Evolutionary conservation across 2,888 invertebrate species (phyloP).

Genomic region (Helicoverpa assulta): DNA sequence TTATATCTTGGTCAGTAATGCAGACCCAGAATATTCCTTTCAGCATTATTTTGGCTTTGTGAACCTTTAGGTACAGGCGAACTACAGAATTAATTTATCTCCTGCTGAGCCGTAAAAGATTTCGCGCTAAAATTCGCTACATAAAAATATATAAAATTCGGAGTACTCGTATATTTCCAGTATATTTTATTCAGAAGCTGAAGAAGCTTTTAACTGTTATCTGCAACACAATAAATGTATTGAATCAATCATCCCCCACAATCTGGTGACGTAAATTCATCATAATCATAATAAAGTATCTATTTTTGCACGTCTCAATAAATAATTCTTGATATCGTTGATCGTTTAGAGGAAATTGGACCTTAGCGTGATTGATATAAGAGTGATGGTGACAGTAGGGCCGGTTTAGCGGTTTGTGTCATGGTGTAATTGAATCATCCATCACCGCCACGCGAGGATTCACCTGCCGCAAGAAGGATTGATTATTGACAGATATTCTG

Average conservation of each 20-base stretch:
- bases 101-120: too few species aligned
- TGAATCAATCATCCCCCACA: constrained; percentile 56
- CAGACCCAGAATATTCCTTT: neutral
- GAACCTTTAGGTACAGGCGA: neutral
- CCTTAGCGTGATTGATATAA: constrained; percentile 28
- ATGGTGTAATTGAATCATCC: constrained; percentile 68
- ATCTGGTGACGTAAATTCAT: constrained; percentile 60
- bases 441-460: constrained; percentile 61
- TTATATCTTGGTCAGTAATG: neutral
- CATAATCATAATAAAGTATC: constrained; percentile 62
- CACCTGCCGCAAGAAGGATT: constrained; percentile 59
- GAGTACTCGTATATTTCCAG: neutral
- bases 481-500: constrained; percentile 61
- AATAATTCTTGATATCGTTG: constrained; percentile 25
- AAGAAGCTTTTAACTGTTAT: constrained; percentile 44
- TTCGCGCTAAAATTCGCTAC: constrained; percentile 1
- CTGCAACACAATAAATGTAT: constrained; percentile 39
- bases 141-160: constrained; percentile 1
- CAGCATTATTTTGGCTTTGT: neutral
- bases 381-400: constrained; percentile 30
- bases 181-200: constrained; percentile 36
- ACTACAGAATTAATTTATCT: neutral
- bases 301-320: constrained; percentile 51
- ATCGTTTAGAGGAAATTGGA: constrained; percentile 28
- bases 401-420: constrained; percentile 45